Evolutionary conservation across 2,113 vertebrate genomes (phyloP).

Genomic region (Herpetotheres cachinnans): DNA sequence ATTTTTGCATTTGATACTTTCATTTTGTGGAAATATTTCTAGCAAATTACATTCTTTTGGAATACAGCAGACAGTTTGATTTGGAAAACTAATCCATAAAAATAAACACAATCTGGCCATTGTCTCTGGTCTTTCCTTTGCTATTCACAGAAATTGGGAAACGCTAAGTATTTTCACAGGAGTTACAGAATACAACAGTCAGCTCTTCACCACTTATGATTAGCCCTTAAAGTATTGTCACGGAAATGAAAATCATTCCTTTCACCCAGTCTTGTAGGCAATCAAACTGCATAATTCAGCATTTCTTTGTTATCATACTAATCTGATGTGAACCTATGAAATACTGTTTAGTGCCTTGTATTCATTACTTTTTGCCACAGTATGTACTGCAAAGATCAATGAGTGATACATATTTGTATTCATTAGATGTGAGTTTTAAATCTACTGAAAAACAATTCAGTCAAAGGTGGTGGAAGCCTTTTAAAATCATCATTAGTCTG

Average conservation of each 20-base stretch:
- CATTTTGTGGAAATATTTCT: not conserved
- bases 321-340: not conserved
- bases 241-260: not conserved
- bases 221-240: not conserved
- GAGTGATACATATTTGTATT: not conserved
- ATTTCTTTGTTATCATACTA: not conserved
- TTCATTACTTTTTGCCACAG: not conserved
- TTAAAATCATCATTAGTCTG: not conserved
- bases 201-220: not conserved
- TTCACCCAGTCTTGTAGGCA: not conserved
- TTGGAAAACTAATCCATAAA: constrained; percentile 12
- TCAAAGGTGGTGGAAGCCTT: not conserved
- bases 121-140: not conserved
- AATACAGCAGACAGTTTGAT: not conserved
- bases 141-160: not conserved
- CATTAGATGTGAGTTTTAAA: not conserved
- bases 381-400: not conserved
- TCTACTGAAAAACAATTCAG: not conserved
- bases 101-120: constrained; percentile 18
- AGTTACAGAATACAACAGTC: not conserved
- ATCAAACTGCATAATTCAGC: not conserved
- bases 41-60: not conserved
- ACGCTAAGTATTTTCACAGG: not conserved
- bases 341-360: not conserved
- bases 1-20: constrained; percentile 12